Evolutionary conservation across 1,140 invertebrate species (phyloP).

Genomic region (Babylonia areolata): DNA sequence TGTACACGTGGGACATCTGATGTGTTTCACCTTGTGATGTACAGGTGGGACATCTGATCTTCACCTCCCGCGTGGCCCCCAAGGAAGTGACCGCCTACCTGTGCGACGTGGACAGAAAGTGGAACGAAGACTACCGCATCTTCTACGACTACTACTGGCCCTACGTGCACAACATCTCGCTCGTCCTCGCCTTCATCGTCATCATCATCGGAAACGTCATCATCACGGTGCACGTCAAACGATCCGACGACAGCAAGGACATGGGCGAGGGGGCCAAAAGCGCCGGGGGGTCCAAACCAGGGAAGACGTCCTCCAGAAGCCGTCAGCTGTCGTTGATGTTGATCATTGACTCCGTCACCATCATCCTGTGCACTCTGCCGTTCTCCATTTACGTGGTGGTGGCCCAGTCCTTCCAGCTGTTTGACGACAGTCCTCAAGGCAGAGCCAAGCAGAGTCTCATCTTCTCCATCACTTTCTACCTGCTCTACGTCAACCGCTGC

Average conservation of each 20-base stretch:
- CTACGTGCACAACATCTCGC: constrained; percentile 60
- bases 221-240: constrained; percentile 55
- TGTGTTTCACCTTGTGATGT: background rate
- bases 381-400: constrained; percentile 55
- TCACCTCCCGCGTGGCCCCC: constrained; percentile 54
- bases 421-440: constrained; percentile 29
- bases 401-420: constrained; percentile 31
- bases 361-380: constrained; percentile 63
- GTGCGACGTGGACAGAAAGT: constrained; percentile 51
- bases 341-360: constrained; percentile 59
- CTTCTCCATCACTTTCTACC: constrained; percentile 58
- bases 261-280: background rate
- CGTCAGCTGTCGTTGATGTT: constrained; percentile 63
- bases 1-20: too few relatives aligned
- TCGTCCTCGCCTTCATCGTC: constrained; percentile 54
- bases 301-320: constrained; percentile 32
- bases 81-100: constrained; percentile 45
- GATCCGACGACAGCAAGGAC: constrained; percentile 43
- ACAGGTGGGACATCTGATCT: constrained; percentile 49
- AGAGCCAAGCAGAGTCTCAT: constrained; percentile 48
- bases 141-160: constrained; percentile 60
- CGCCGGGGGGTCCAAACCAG: constrained; percentile 14
- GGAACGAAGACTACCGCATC: constrained; percentile 25
- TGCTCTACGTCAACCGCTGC: constrained; percentile 68
- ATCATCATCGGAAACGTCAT: constrained; percentile 68